Percentiles rank a stretch among this genome's conserved stretches.
Conservation (phyloP, 37 sponge, comb jelly and placozoan species). For the Ephydatia muelleri region DNA sequence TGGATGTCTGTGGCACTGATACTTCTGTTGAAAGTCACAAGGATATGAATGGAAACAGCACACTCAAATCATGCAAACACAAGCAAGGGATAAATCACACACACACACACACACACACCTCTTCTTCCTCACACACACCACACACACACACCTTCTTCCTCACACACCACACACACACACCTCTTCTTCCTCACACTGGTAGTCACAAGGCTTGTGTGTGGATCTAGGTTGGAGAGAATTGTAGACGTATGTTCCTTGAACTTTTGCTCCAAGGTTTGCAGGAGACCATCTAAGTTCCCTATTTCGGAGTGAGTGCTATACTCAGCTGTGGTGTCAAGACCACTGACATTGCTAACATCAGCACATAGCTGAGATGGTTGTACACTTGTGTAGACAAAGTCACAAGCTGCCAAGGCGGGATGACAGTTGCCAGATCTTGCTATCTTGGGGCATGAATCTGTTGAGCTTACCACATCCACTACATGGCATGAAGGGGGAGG, state of each 20-base stretch:
- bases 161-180: too few species aligned
- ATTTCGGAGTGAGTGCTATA: not conserved
- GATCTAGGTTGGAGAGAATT: too few species aligned
- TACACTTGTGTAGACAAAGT: not conserved
- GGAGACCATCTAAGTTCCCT: not conserved
- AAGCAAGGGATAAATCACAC: too few species aligned
- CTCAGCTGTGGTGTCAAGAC: not conserved
- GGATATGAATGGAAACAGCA: not conserved
- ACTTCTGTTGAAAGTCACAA: not conserved
- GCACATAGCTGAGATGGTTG: not conserved
- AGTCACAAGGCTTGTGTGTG: too few species aligned
- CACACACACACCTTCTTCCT: too few species aligned
- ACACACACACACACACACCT: not conserved
- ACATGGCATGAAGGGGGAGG: too few species aligned
- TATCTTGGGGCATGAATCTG: not conserved
- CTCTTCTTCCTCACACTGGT: not conserved
- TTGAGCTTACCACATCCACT: not conserved
- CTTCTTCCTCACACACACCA: too few species aligned
- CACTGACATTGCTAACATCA: not conserved
- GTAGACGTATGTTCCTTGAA: not conserved
- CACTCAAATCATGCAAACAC: not conserved
- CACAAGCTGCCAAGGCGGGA: not conserved
- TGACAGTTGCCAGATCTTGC: not conserved
- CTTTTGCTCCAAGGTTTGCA: not conserved
- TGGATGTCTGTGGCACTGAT: constrained; percentile 17